Conservation (phyloP, 2,113 vertebrate species). For the Zootoca vivipara region DNA sequence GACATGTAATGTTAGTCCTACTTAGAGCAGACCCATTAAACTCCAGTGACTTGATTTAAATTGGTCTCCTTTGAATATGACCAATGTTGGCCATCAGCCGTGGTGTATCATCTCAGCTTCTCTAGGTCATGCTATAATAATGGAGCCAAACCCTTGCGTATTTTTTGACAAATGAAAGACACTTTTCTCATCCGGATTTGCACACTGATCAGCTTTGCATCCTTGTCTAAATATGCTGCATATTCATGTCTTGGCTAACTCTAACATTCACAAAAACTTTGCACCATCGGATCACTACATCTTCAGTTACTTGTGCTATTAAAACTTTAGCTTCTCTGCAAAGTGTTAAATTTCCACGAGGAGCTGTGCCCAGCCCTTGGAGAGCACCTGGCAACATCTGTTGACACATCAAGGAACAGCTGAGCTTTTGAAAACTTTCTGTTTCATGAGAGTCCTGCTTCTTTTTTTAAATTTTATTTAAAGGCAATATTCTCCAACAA, state of each 20-base stretch:
- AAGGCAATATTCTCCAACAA: background rate
- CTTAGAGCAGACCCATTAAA: too few species aligned
- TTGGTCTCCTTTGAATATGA: too few species aligned
- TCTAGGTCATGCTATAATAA: background rate
- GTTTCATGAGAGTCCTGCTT: background rate
- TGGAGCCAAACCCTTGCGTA: background rate
- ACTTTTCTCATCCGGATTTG: background rate
- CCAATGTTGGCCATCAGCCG: too few species aligned
- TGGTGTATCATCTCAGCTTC: background rate
- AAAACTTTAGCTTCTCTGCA: background rate
- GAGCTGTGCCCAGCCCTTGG: background rate
- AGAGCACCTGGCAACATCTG: constrained; percentile 25
- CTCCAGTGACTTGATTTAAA: too few species aligned
- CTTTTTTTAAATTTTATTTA: background rate
- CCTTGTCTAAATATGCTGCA: background rate
- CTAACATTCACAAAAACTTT: background rate
- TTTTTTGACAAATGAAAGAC: background rate
- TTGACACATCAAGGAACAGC: constrained; percentile 31
- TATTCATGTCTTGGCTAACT: constrained; percentile 1
- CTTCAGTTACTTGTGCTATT: constrained; percentile 5
- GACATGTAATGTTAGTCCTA: too few species aligned
- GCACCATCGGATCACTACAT: background rate
- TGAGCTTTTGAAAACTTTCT: constrained; percentile 7
- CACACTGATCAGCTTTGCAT: background rate
- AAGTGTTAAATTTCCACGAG: constrained; percentile 2